Evolutionary conservation across 2,888 invertebrate species (phyloP), one percentile per base, ranked within the genome.

Genomic region (Leucoma salicis): DNA sequence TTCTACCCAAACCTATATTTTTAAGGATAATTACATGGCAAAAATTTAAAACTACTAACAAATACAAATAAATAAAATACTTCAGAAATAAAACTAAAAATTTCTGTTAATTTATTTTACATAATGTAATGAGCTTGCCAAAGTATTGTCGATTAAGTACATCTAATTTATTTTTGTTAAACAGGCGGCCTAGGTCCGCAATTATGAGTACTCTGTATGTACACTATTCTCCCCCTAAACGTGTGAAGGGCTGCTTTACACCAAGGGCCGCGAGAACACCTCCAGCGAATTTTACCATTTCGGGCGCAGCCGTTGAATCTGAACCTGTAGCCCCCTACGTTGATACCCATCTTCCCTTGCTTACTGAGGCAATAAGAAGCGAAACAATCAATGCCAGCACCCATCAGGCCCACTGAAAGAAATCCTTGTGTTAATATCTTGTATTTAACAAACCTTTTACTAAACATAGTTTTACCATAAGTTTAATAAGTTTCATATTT

Each of bases 271-370:
- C 89, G 53, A 11, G 89, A 88, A 47, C 89, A 90, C 8, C 88
- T 52, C 89, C 89, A 90, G n/a, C 89, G 63, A 4, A 87, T 83
- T 61, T 87, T 89, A 0, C 89, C 89, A 39, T 85, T 87, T 27
- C 87, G 74, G 0, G 88, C 88, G 41, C 88, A 87, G 0, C 88
- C 89, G 52, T 89, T 89, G 62, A 87, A 88, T 18, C 89, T 54
- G 67, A 89, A 89, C 57, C 88, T 61, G 66, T 86, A 89, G 1
- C 88, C 89, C 0, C 84, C 87, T 0, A 88, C 83, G 48, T 82
- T 88, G 53, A 89, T 89, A 31, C 88, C 88, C 88, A 89, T 88
- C 66, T 89, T 89, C 12, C 89, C 89, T 51, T 89, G 89, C 58
- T 89, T 88, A 53, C 88, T 88, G 62, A 89, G 85, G 60, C 88